phyloP scores from a whole-genome alignment of 2,113 vertebrate genomes.

The Crotophaga sulcirostris region DNA sequence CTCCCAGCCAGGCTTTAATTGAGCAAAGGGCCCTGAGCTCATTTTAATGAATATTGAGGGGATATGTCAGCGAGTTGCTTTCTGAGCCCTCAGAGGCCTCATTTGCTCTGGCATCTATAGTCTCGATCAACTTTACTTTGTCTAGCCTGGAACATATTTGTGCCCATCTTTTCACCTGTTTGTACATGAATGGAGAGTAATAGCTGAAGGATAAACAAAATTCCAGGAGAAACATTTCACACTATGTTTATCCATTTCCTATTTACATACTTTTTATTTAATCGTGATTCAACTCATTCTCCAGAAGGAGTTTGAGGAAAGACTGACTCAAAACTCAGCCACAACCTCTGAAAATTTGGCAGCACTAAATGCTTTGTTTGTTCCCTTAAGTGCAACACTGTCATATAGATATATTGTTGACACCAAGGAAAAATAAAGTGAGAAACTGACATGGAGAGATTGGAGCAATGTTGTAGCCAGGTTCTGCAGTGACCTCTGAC shows the following conservation, averaged over 20 bases:
- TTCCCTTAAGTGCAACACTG: not conserved
- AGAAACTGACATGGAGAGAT: not conserved
- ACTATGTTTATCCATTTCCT: not conserved
- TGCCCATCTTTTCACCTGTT: not conserved
- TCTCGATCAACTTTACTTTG: not conserved
- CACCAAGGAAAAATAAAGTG: not conserved
- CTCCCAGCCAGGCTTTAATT: not conserved
- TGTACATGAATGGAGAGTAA: not conserved
- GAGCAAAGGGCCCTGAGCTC: not conserved
- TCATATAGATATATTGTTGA: not conserved
- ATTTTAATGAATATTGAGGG: constrained; percentile 22
- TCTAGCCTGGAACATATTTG: not conserved
- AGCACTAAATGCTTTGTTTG: not conserved
- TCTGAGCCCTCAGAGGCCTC: not conserved
- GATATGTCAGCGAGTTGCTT: not conserved
- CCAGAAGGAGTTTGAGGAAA: not conserved
- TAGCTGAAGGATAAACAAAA: not conserved
- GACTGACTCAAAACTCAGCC: not conserved
- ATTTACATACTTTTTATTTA: not conserved
- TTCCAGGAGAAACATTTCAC: not conserved
- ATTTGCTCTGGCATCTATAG: constrained; percentile 14
- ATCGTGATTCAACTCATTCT: not conserved
- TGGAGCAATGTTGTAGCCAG: not conserved
- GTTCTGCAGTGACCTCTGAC: not conserved
- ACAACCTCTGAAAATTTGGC: not conserved